Percentiles rank a stretch among this genome's conserved stretches.
Evolutionary conservation across 2,797 vertebrate genomes (phyloP).

Genomic region (Sarcoramphus papa): DNA sequence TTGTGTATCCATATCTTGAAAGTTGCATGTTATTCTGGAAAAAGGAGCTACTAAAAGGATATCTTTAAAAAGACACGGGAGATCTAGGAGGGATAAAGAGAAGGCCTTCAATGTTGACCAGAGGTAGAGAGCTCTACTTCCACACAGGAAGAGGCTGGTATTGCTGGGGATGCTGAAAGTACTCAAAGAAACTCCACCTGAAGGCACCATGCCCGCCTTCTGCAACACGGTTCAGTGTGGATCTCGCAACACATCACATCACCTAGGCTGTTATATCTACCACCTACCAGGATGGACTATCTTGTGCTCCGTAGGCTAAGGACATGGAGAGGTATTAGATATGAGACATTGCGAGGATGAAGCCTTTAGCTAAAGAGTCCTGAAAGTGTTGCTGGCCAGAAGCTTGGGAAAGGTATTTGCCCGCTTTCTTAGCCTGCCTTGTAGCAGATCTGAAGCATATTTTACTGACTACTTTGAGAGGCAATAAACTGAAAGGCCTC

Average conservation of each 20-base stretch:
- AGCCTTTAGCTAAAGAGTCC: background rate
- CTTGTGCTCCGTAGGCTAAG: background rate
- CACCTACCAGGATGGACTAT: background rate
- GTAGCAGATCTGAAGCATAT: background rate
- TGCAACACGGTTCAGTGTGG: fast-evolving
- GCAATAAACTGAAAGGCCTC: background rate
- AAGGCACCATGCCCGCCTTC: background rate
- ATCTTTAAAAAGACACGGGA: background rate
- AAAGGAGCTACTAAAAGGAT: background rate
- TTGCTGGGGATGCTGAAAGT: background rate
- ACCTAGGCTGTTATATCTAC: background rate
- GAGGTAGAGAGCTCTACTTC: background rate
- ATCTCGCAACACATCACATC: background rate
- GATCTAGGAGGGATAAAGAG: background rate
- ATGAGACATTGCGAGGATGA: background rate
- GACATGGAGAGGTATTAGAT: background rate
- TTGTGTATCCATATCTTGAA: background rate
- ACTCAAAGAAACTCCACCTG: background rate
- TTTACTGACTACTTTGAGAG: background rate
- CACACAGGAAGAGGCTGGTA: fast-evolving
- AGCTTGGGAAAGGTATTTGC: background rate
- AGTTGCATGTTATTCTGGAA: background rate
- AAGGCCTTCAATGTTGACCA: background rate
- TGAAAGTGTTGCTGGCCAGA: background rate
- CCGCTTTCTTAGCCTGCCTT: background rate